A percentile compares a stretch with the other conserved stretches of the same genome.
Conservation (phyloP, 30 jellyfish, hydroid and myxozoan genomes). For the Aurelia aurita region DNA sequence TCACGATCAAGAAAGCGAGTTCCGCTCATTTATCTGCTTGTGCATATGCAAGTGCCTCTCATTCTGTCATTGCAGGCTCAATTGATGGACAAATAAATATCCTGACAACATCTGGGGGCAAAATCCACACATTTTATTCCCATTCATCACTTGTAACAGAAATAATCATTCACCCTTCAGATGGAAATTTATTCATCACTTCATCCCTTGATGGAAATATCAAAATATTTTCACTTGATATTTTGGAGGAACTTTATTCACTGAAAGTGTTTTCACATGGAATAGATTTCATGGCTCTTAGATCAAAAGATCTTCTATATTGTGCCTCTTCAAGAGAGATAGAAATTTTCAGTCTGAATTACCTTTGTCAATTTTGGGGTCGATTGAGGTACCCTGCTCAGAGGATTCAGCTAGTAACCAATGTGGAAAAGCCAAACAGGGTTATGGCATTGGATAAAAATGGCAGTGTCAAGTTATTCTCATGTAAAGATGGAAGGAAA, state of each 20-base stretch:
- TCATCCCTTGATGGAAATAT: constrained; percentile 85
- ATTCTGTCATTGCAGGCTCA: constrained; percentile 72
- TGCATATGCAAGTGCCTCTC: constrained; percentile 52
- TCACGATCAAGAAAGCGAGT: constrained; percentile 34
- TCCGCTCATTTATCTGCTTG: constrained; percentile 78
- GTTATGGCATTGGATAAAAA: constrained; percentile 58
- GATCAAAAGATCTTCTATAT: constrained; percentile 34
- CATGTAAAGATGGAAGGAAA: constrained; percentile 43
- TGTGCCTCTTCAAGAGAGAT: constrained; percentile 70
- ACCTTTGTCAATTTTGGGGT: constrained; percentile 81
- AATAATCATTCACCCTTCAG: constrained; percentile 80
- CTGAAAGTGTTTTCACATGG: constrained; percentile 68
- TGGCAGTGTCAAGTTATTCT: constrained; percentile 64
- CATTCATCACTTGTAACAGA: constrained; percentile 70
- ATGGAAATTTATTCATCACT: constrained; percentile 59
- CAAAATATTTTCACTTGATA: constrained; percentile 72
- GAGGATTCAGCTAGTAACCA: constrained; percentile 22
- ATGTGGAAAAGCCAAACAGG: constrained; percentile 28
- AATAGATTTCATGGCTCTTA: constrained; percentile 66
- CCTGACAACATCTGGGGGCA: constrained; percentile 69
- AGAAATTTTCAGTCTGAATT: constrained; percentile 73
- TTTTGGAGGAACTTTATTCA: constrained; percentile 77
- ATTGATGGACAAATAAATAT: constrained; percentile 77
- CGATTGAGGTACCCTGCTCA: constrained; percentile 73
- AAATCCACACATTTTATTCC: constrained; percentile 59